These are phyloP conservation scores for Ictalurus punctatus DNA, from an alignment of 2,113 vertebrate species.

Conservation along the genomic window DNA sequence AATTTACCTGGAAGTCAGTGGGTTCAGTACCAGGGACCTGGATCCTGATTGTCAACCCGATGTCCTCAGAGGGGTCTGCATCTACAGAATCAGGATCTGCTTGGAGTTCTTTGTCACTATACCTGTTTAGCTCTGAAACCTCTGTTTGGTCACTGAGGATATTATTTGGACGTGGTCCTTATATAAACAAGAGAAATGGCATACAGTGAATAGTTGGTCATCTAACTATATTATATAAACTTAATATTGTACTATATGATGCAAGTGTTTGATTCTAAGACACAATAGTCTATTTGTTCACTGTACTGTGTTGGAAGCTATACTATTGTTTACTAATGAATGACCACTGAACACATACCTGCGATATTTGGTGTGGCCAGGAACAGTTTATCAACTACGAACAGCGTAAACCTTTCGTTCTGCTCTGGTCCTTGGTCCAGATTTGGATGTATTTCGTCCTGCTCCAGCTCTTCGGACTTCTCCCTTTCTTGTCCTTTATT, in stretches of 20 bases:
- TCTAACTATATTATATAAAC: background rate
- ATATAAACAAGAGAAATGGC: constrained; percentile 5
- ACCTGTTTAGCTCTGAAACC: constrained; percentile 40
- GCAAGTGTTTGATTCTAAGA: background rate
- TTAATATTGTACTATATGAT: background rate
- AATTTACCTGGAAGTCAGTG: constrained; percentile 87
- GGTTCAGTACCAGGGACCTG: constrained; percentile 83
- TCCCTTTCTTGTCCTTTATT: background rate
- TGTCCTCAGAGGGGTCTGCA: constrained; percentile 85
- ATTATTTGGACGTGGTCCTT: constrained; percentile 1
- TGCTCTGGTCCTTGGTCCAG: constrained; percentile 26
- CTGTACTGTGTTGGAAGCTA: background rate
- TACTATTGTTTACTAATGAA: background rate
- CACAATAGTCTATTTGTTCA: background rate
- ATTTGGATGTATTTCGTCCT: background rate
- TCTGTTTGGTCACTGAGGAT: constrained; percentile 6
- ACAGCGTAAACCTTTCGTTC: constrained; percentile 55
- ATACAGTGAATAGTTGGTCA: background rate
- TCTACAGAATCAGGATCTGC: constrained; percentile 81
- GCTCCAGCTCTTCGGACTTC: background rate
- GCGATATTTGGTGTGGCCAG: constrained; percentile 54
- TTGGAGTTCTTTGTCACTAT: constrained; percentile 62
- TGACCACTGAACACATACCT: constrained; percentile 56
- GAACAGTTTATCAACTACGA: constrained; percentile 68
- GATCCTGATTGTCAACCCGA: constrained; percentile 85